phyloP scores from a whole-genome alignment of 2,888 invertebrate genomes.

The Drosophila quasianomalipes region DNA sequence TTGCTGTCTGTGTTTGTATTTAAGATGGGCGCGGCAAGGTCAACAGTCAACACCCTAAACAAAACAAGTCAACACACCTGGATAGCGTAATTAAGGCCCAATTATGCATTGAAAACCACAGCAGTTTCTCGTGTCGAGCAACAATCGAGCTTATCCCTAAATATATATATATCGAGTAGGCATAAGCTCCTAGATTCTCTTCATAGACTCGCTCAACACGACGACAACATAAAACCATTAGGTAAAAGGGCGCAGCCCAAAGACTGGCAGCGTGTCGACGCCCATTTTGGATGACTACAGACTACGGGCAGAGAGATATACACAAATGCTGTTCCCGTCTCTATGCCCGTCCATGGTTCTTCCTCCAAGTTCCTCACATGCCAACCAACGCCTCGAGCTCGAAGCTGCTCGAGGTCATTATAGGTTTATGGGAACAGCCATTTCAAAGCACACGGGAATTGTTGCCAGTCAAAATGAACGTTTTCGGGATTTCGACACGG shows the following conservation, averaged over 20 bases:
- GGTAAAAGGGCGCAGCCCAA: conserved; percentile 66
- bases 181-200: conserved; percentile 34
- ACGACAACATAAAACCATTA: conserved; percentile 77
- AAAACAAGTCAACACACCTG: conserved; percentile 26
- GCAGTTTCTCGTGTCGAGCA: conserved; percentile 63
- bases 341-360: conserved; percentile 4
- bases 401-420: conserved; percentile 51
- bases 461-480: conserved; percentile 26
- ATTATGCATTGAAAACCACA: conserved; percentile 71
- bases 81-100: conserved; percentile 56
- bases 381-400: conserved; percentile 5
- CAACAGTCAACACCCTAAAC: conserved; percentile 28
- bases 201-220: conserved; percentile 10
- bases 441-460: conserved; percentile 51
- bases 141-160: conserved; percentile 47
- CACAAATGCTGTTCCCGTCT: background rate
- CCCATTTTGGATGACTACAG: conserved; percentile 53
- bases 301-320: background rate
- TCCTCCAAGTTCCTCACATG: conserved; percentile 23
- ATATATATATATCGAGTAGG: conserved; percentile 8
- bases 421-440: conserved; percentile 46
- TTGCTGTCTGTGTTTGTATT: background rate
- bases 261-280: conserved; percentile 64
- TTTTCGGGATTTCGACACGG: conserved; percentile 63
- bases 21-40: conserved; percentile 54